Conservation (phyloP, 2,888 invertebrate genomes). For the Acanthosepion pharaonis region DNA sequence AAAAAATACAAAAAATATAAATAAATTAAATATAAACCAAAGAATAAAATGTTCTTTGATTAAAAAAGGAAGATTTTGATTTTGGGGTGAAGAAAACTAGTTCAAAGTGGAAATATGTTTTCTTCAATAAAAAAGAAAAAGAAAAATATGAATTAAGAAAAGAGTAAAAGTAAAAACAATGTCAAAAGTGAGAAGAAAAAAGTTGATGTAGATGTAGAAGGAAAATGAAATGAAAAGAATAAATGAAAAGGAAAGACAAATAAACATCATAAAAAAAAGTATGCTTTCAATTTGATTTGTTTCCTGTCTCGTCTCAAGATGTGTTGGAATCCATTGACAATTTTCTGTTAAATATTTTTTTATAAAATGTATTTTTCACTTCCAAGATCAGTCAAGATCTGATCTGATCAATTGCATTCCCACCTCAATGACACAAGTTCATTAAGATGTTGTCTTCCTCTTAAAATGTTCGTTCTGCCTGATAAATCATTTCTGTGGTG, state of each 20-base stretch:
- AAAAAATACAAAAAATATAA: too few relatives aligned
- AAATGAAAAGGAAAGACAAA: background rate
- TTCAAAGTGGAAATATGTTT: too few relatives aligned
- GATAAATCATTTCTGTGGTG: background rate
- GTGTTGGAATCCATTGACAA: background rate
- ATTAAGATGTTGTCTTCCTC: background rate
- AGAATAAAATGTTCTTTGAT: too few relatives aligned
- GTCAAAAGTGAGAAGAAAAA: too few relatives aligned
- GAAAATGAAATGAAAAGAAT: too few relatives aligned
- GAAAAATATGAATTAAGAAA: too few relatives aligned
- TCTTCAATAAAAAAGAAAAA: too few relatives aligned
- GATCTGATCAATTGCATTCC: background rate
- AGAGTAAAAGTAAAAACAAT: too few relatives aligned
- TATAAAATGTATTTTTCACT: background rate
- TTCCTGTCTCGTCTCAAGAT: background rate
- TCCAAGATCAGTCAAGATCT: background rate
- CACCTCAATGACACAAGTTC: slow-evolving; percentile 6
- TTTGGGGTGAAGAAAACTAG: too few relatives aligned
- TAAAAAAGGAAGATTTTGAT: too few relatives aligned
- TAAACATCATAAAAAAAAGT: background rate
- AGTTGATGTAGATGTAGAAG: too few relatives aligned
- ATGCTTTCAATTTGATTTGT: background rate
- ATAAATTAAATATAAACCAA: too few relatives aligned
- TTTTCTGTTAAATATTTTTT: background rate
- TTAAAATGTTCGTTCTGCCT: background rate